phyloP scores from a whole-genome alignment of 2,888 invertebrate species.

The Tetragonisca angustula region DNA sequence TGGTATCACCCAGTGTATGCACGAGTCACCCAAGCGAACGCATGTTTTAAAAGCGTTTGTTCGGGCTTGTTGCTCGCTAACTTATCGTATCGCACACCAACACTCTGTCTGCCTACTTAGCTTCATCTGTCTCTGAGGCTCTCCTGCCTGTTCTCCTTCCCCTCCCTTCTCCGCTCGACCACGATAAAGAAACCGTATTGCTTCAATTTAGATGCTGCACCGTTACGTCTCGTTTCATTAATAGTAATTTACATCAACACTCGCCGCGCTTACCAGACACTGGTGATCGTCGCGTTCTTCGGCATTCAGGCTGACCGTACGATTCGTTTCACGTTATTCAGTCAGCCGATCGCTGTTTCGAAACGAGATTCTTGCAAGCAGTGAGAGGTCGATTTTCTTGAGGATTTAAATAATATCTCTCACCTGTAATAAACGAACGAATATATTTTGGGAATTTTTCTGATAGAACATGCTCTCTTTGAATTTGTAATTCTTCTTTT shows the following conservation, averaged over 20 bases:
- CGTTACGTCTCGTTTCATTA: constrained; percentile 54
- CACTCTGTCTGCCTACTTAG: constrained; percentile 41
- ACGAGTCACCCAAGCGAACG: not conserved
- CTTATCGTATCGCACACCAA: constrained; percentile 54
- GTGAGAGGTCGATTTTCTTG: not conserved
- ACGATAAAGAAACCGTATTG: constrained; percentile 48
- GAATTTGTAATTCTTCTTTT: not conserved
- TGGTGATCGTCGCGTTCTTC: not conserved
- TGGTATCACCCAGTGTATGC: constrained; percentile 18
- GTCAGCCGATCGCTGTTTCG: not conserved
- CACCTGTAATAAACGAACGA: not conserved
- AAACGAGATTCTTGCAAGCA: not conserved
- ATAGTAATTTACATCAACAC: constrained; percentile 51
- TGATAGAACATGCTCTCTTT: too few species aligned
- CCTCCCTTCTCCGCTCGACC: not conserved
- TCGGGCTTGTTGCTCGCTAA: constrained; percentile 52
- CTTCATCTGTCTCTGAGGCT: constrained; percentile 30
- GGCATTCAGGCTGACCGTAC: not conserved
- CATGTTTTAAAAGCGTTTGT: constrained; percentile 37
- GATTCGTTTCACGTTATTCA: not conserved
- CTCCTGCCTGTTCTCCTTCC: not conserved
- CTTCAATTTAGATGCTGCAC: constrained; percentile 52
- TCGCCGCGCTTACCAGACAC: constrained; percentile 23
- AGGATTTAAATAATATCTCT: not conserved
- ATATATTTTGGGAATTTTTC: not conserved